Evolutionary conservation across 2,888 invertebrate species (phyloP).

Genomic region (Troides helena): DNA sequence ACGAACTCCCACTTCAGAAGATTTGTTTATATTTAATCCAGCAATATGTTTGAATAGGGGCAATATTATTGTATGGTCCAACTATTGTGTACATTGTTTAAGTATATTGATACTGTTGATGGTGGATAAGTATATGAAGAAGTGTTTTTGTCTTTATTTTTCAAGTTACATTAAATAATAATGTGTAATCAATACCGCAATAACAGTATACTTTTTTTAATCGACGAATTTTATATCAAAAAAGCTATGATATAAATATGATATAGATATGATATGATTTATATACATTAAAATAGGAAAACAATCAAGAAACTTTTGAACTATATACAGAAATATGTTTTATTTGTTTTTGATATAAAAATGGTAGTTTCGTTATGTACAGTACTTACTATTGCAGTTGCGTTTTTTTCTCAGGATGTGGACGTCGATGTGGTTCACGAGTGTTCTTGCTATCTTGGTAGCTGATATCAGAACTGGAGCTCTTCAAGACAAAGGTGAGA

Average conservation of each 20-base stretch:
- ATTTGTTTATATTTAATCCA: slow-evolving; percentile 27
- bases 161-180: too few relatives aligned
- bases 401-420: slow-evolving; percentile 42
- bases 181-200: too few relatives aligned
- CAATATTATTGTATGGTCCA: slow-evolving; percentile 10
- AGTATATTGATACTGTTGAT: neutral
- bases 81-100: neutral
- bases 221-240: too few relatives aligned
- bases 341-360: neutral
- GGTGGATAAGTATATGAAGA: neutral
- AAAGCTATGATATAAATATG: too few relatives aligned
- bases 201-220: too few relatives aligned
- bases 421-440: slow-evolving; percentile 57
- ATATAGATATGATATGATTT: too few relatives aligned
- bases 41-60: slow-evolving; percentile 18
- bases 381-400: neutral
- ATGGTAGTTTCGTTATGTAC: neutral
- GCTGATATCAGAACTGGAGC: slow-evolving; percentile 60
- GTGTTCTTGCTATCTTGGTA: slow-evolving; percentile 51
- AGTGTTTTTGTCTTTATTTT: neutral
- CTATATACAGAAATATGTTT: neutral
- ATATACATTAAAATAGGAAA: too few relatives aligned
- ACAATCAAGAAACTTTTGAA: neutral
- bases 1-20: slow-evolving; percentile 13
- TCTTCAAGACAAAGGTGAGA: slow-evolving; percentile 55